A percentile compares a stretch with the other conserved stretches of the same genome.
Conservation (phyloP, 2,113 vertebrate species). For the Antigone vipio region DNA sequence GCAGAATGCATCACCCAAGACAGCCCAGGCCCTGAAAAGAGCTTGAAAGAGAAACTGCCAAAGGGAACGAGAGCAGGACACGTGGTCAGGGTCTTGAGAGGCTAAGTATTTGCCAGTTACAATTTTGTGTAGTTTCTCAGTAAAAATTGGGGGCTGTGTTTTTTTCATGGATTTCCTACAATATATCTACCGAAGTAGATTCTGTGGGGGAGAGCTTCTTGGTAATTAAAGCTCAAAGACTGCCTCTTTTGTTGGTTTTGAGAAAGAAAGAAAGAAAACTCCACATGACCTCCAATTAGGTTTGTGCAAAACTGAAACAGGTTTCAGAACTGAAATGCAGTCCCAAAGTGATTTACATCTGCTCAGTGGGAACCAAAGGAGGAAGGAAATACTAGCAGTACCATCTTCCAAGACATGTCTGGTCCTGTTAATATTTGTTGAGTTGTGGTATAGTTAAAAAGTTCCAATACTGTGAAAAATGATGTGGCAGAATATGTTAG, state of each 20-base stretch:
- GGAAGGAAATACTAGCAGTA: slow-evolving; percentile 33
- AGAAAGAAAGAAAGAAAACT: not conserved
- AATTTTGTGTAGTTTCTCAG: slow-evolving; percentile 18
- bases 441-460: slow-evolving; percentile 49
- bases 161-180: slow-evolving; percentile 3
- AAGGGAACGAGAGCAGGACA: not conserved
- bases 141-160: not conserved
- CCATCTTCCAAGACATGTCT: slow-evolving; percentile 48
- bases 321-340: slow-evolving; percentile 38
- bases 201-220: not conserved
- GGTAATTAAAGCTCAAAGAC: slow-evolving; percentile 17
- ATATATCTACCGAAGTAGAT: not conserved
- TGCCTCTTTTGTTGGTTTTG: not conserved
- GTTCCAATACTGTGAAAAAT: slow-evolving; percentile 48
- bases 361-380: slow-evolving; percentile 35
- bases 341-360: slow-evolving; percentile 46
- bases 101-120: slow-evolving; percentile 11
- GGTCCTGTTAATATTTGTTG: slow-evolving; percentile 48
- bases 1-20: not conserved
- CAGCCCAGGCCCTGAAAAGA: not conserved
- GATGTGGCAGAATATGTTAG: slow-evolving; percentile 57
- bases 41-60: not conserved
- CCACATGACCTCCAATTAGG: slow-evolving; percentile 21
- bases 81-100: not conserved
- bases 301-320: slow-evolving; percentile 54